Evolutionary conservation across 2,113 vertebrate species (phyloP), one percentile per base, ranked within the genome.

Genomic region (Burhinus bistriatus): DNA sequence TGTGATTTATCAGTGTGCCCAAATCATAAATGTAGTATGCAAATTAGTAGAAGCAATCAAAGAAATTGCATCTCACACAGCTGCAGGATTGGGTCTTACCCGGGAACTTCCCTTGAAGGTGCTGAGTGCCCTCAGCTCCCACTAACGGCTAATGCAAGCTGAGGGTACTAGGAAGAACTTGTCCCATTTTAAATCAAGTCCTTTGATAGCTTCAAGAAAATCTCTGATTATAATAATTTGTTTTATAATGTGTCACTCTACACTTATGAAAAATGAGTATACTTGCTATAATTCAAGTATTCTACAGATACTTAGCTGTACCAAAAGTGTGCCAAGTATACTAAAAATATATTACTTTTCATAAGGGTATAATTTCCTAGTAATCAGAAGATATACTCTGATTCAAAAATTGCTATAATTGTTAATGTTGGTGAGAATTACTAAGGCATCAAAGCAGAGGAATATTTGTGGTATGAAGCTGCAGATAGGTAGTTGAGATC

Each of bases 201-300:
- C 38, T 94, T 91, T 96, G 91, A 96, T 51, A 95, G 82, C 82
- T 36, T 91, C 78, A 87, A 97, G 94, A 94, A 97, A 91, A 96
- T 95, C 87, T 80, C 93, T 97, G 97, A 96, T 97, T 97, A 97
- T 95, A 96, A 96, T 96, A 96, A 97, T 97, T 97, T 96, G 93
- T 93, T 97, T 97, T 95, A 94, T 95, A 93, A 90, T 95, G 89
- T 97, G 94, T 94, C 93, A 94, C 78, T 95, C 95, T 93, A 88
- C 95, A 89, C 71, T 97, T 91, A 85, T 32, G 55, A 93, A 93
- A 96, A 96, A 97, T 95, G 89, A 97, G 94, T 91, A 95, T 97
- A 96, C 96, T 97, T 95, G 96, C 94, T 86, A 27, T 96, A 96
- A 97, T 97, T 97, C 94, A 97, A 97, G 97, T 95, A 93, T 96